Evolutionary conservation across 2,888 invertebrate species (phyloP), one percentile per base, ranked within the genome.

Genomic region (Thysanoteuthis rhombus): DNA sequence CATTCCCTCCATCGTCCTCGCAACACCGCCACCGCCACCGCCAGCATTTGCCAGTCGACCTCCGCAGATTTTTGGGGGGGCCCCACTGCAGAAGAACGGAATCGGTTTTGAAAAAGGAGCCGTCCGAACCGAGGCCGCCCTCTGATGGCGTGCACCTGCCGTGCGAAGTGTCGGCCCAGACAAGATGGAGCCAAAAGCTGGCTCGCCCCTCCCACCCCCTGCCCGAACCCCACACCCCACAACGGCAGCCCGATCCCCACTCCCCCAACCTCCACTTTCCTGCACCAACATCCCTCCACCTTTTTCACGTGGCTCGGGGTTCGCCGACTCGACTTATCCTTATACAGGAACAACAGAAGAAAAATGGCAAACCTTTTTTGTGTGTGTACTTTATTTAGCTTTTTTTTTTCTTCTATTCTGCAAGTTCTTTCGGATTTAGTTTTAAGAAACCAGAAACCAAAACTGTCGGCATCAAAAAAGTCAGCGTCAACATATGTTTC

Each of bases 71-170:
- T 75, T 75, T n/a, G 75, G 36, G 10, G 16, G 75, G 75, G 75
- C n/a, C 75, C n/a, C 75, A 25, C n/a, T 75, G 75, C 75, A 75
- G 75, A 75, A 75, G 75, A 75, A 75, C 75, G 75, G 75, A 75
- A 75, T 75, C 75, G 75, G 75, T 75, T 75, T 75, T 75, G 75
- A n/a, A 75, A 75, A 75, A 75, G 75, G 75, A 75, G 75, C 75
- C 75, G 75, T 75, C 75, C 75, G 75, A 75, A n/a, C n/a, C 75
- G n/a, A 75, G 75, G 75, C 75, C 75, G 75, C 75, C 75, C 75
- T 75, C 75, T 75, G 75, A 75, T 75, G 75, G 75, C 16, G 75
- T 75, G 75, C 75, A 75, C 75, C 75, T 75, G 75, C 75, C 75
- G 75, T 75, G 75, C 75, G 75, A 75, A 75, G 75, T 75, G 75